Evolutionary conservation across 1,140 invertebrate genomes (phyloP), one percentile per base, ranked within the genome.

Genomic region (Trachymyrmex septentrionalis): DNA sequence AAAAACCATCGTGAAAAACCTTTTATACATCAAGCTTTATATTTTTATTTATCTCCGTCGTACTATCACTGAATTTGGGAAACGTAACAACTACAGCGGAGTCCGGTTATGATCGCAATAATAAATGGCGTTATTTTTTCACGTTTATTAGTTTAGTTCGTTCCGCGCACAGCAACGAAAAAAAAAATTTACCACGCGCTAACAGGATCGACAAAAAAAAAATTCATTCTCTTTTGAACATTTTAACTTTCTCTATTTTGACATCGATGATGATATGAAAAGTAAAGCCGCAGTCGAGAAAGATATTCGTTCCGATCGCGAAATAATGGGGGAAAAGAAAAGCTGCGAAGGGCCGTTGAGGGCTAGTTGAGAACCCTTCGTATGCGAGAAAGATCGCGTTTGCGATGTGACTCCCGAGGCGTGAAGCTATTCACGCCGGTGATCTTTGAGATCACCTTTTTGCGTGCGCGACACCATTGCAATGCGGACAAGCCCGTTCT

Each of bases 381-480:
- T 21, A 67, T 19, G 80, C 67, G 55, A 50, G 24, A 30, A 57
- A 57, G 66, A 71, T 57, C 81, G 72, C 71, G 81, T 77, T 59
- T 14, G 34, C 72, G 72, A 85, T 85, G 61, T n/a, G 75, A 85
- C 59, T 85, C 73, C 21, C 73, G 82, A 76, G 75, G 80, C 69
- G 80, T 84, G 80, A 84, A 84, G 69, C 55, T 50, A 61, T 84
- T 84, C 69, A 73, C 55, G 67, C 53, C 57, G 69, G 69, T 59
- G 69, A 84, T 73, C 69, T 75, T 84, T 61, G 53, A 82, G 55
- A 84, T 75, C 34, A 34, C 67, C 53, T 64, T 64, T 75, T 84
- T 50, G 55, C 80, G 38, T 48, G 69, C 80, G 80, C 55, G 55
- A 84, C 80, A 84, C 55, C 19, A 48, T 81, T 63, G 77, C 64